Conservation (phyloP, 1,140 invertebrate species). For the Periplaneta americana region DNA sequence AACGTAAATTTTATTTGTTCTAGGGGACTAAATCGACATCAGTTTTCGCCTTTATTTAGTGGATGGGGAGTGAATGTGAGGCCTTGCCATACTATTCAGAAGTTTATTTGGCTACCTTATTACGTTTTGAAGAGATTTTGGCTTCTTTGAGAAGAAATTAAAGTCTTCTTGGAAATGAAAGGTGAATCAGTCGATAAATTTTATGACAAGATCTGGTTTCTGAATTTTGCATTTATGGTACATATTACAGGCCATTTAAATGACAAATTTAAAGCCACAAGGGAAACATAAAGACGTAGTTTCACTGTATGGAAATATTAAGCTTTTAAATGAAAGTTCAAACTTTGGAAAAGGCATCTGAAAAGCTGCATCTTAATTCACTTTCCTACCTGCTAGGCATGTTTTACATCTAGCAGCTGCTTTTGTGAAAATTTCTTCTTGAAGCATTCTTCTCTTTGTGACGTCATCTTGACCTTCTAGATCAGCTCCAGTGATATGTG, state of each 20-base stretch:
- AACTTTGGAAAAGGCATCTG: conserved; percentile 2
- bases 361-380: neutral
- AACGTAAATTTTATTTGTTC: neutral
- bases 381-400: neutral
- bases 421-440: too few relatives aligned
- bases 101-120: neutral
- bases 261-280: conserved; percentile 2
- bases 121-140: neutral
- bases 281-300: neutral
- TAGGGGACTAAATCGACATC: neutral
- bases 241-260: neutral
- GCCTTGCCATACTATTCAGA: too few relatives aligned
- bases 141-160: conserved; percentile 4
- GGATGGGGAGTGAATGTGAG: too few relatives aligned
- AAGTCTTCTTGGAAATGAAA: too few relatives aligned
- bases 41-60: too few relatives aligned
- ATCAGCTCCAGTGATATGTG: too few relatives aligned
- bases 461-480: too few relatives aligned
- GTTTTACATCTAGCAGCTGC: too few relatives aligned
- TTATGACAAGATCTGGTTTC: neutral
- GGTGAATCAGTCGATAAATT: neutral
- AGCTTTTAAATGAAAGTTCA: conserved; percentile 6
- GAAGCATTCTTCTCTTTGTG: too few relatives aligned
- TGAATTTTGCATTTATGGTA: conserved; percentile 7
- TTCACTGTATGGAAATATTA: conserved; percentile 2